These are phyloP conservation scores for Pentalonia nigronervosa DNA, from an alignment of 1,140 invertebrate genomes.

Conservation along the genomic window DNA sequence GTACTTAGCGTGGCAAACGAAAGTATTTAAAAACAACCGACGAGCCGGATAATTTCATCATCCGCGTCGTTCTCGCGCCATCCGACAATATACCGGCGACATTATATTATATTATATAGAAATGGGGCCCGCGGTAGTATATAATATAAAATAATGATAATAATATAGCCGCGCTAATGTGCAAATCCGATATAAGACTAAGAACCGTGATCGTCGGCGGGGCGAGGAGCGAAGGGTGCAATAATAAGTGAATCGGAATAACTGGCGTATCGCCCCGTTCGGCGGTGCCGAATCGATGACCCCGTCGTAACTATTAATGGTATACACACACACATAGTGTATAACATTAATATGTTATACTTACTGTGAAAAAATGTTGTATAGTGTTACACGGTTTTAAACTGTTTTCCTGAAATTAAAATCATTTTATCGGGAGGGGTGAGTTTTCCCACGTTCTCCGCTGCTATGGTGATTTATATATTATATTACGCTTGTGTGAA, in stretches of 20 bases:
- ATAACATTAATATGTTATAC: neutral
- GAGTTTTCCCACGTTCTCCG: neutral
- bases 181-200: slow-evolving; percentile 44
- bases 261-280: neutral
- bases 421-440: too few species aligned
- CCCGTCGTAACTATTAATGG: neutral
- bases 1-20: neutral
- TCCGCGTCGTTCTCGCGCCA: neutral
- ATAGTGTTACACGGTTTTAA: neutral
- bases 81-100: neutral
- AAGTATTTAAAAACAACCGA: slow-evolving; percentile 41
- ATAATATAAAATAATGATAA: neutral
- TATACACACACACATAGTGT: too few species aligned
- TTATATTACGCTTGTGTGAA: neutral
- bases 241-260: neutral
- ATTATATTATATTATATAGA: neutral
- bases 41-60: slow-evolving; percentile 42
- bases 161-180: neutral
- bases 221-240: neutral
- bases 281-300: neutral
- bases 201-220: neutral
- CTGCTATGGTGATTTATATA: neutral
- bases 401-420: neutral
- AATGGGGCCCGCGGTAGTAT: neutral
- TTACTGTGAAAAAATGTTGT: neutral